Evolutionary conservation across 2,888 invertebrate genomes (phyloP), one percentile per base, ranked within the genome.

Genomic region (Melieria picta): DNA sequence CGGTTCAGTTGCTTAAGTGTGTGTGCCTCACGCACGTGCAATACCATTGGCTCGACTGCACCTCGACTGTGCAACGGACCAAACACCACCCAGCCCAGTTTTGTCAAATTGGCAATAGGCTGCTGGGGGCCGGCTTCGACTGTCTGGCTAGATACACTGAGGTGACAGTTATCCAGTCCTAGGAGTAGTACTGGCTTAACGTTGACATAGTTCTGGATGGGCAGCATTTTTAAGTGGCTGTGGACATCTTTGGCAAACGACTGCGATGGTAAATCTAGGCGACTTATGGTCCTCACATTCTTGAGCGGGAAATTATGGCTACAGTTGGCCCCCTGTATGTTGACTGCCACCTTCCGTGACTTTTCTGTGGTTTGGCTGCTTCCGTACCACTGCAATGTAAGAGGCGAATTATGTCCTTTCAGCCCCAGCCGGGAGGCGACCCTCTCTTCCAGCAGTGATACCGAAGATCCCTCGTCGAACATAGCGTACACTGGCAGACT

Each of bases 371-470:
- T 48, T 9, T 43, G 55, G 13, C 70, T 71, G 5, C 71, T 64
- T n/a, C 69, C 65, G 56, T 68, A 73, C 71, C 74, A 77, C 55
- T 74, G 73, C 9, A 16, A 16, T 6, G 61, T 74, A n/a, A 76
- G 71, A 10, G 63, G 10, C 5, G 48, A 43, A 1, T n/a, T 60
- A 30, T 67, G 65, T 6, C 75, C 76, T 46, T 30, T 50, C 4
- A 72, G 46, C 45, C 73, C 73, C 30, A 69, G 43, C 9, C 69
- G 42, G 9, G 5, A 50, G 10, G 75, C 69, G 4, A 73, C 7
- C 7, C 52, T 13, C 48, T 70, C 65, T 9, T 75, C 72, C 16
- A 72, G 56, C 30, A 74, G 57, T 3, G 72, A 66, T 5, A 74
- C 47, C 7, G 68, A 73, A n/a, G 69, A 74, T 11, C 74, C 72